phyloP scores from a whole-genome alignment of 2,797 vertebrate genomes.

The Malacoraja senta region DNA sequence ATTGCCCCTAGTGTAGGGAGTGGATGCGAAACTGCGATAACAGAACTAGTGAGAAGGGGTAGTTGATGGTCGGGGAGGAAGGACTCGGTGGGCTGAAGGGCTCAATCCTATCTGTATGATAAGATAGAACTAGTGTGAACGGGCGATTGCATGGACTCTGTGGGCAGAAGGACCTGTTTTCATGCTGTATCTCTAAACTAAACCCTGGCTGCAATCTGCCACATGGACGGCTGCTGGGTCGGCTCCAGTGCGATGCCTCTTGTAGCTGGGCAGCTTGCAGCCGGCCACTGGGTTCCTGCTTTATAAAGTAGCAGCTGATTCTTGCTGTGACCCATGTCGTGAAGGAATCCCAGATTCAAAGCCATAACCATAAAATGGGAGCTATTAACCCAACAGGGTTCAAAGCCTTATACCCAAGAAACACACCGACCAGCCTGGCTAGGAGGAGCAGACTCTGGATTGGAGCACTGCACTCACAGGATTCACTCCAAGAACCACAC shows the following conservation, averaged over 20 bases:
- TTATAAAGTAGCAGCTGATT: background rate
- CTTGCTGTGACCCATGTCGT: background rate
- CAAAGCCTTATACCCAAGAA: background rate
- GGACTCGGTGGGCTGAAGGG: too few species aligned
- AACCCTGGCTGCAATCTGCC: background rate
- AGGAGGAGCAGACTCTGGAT: background rate
- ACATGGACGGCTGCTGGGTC: background rate
- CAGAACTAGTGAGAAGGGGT: too few species aligned
- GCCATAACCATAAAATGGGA: background rate
- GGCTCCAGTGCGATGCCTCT: background rate
- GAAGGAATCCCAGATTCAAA: background rate
- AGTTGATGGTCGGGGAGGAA: too few species aligned
- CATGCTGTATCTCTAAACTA: background rate
- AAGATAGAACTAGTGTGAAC: too few species aligned
- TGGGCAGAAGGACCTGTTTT: too few species aligned
- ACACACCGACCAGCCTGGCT: background rate
- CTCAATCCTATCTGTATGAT: too few species aligned
- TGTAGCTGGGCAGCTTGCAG: background rate
- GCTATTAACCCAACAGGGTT: background rate
- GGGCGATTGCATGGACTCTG: too few species aligned
- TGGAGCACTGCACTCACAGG: background rate
- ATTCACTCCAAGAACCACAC: background rate
- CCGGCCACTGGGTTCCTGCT: background rate
- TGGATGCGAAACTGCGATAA: too few species aligned
- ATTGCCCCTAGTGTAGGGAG: too few species aligned